Evolutionary conservation across 2,888 invertebrate genomes (phyloP).

Genomic region (Achlya flavicornis): DNA sequence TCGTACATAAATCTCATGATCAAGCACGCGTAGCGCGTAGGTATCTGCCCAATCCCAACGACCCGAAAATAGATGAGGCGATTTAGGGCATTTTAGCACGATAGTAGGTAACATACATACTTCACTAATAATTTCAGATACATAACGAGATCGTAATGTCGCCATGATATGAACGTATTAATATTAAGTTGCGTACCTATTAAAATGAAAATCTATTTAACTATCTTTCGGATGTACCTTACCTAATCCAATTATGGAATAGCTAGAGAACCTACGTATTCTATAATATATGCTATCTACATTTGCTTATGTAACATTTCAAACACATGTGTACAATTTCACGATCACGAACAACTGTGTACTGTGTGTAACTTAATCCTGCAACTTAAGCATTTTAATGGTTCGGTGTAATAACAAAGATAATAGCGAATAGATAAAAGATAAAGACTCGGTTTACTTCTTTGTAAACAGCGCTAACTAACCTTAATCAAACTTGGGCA

Average conservation of each 20-base stretch:
- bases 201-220: no score
- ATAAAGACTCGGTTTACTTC: constrained; percentile 38
- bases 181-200: no score
- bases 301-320: constrained; percentile 7
- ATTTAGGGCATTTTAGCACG: no score
- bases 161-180: no score
- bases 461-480: constrained; percentile 40
- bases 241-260: no score
- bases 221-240: no score
- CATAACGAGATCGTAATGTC: no score
- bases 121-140: no score
- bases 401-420: constrained; percentile 15
- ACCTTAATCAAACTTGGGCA: constrained; percentile 37
- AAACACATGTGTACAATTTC: constrained; percentile 10
- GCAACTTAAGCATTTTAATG: constrained; percentile 2
- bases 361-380: constrained; percentile 6
- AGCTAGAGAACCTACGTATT: background rate
- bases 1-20: background rate
- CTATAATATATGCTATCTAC: background rate
- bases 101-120: no score
- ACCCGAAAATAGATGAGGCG: no score
- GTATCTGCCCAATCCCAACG: background rate
- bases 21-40: background rate
- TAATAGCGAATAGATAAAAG: no score
- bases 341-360: background rate